phyloP scores from a whole-genome alignment of 2,113 vertebrate genomes.

The Percopsis transmontana region DNA sequence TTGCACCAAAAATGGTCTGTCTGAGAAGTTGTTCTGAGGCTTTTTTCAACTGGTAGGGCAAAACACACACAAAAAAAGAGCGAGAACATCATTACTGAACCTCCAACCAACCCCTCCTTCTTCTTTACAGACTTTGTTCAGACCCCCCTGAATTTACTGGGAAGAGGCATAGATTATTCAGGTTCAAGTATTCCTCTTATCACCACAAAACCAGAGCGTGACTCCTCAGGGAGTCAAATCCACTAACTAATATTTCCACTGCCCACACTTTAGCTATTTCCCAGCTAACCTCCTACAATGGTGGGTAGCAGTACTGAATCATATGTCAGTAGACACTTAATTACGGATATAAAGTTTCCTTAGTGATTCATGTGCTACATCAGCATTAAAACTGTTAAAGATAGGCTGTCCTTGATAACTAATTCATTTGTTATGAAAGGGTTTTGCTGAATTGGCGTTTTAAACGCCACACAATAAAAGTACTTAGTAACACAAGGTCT shows the following conservation, averaged over 20 bases:
- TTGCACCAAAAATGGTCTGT: too few species aligned
- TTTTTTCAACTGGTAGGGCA: too few species aligned
- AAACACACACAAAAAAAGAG: too few species aligned
- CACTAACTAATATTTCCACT: slow-evolving; percentile 48
- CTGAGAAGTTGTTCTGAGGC: too few species aligned
- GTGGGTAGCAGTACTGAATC: slow-evolving; percentile 2
- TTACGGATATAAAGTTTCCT: background rate
- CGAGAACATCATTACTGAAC: too few species aligned
- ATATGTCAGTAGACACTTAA: background rate
- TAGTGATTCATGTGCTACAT: background rate
- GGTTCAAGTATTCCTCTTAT: slow-evolving; percentile 24
- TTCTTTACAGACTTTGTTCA: slow-evolving; percentile 33
- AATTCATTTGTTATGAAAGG: background rate
- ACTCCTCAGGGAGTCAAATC: slow-evolving; percentile 25
- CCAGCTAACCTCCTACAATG: slow-evolving; percentile 16
- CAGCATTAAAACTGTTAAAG: background rate
- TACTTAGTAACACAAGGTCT: slow-evolving; percentile 30
- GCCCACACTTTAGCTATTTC: slow-evolving; percentile 43
- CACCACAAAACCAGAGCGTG: slow-evolving; percentile 2
- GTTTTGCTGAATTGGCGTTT: background rate
- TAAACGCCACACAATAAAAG: slow-evolving; percentile 14
- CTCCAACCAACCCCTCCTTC: too few species aligned
- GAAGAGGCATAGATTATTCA: slow-evolving; percentile 54
- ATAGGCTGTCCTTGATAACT: background rate
- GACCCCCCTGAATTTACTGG: too few species aligned